Evolutionary conservation across 1,140 invertebrate genomes (phyloP).

Genomic region (Heliconius hermathena): DNA sequence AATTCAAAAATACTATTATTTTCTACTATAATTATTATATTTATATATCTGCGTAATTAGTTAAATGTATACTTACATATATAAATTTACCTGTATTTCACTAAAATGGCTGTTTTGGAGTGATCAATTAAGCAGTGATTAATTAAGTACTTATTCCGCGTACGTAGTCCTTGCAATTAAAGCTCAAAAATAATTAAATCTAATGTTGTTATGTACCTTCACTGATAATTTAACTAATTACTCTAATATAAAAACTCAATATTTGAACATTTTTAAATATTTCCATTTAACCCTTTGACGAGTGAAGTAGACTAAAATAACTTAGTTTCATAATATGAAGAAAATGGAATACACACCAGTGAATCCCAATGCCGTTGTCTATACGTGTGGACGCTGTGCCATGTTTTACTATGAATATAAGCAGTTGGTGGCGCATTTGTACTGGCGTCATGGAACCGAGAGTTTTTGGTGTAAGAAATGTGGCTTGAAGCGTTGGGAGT

Average conservation of each 20-base stretch:
- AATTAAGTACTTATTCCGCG: conserved; percentile 11
- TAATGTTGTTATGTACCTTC: conserved; percentile 13
- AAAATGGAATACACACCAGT: conserved; percentile 6
- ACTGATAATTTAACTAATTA: background rate
- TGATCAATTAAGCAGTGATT: background rate
- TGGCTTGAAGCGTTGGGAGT: conserved; percentile 49
- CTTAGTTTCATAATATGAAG: conserved; percentile 20
- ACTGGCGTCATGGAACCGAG: conserved; percentile 62
- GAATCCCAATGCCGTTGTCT: conserved; percentile 28
- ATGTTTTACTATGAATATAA: conserved; percentile 56
- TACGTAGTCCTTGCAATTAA: background rate
- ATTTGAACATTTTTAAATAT: conserved; percentile 3
- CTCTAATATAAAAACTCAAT: background rate
- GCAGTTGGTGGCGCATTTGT: conserved; percentile 54
- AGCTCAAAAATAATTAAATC: background rate
- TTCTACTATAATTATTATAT: background rate
- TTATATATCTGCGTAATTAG: background rate
- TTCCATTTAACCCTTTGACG: conserved; percentile 1
- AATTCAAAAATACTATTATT: background rate
- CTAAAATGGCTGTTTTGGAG: background rate
- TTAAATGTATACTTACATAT: background rate
- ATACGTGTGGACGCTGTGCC: conserved; percentile 51
- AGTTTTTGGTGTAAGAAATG: conserved; percentile 55
- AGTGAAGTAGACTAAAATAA: background rate
- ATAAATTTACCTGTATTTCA: background rate